Evolutionary conservation across 2,888 invertebrate species (phyloP).

Genomic region (Odontocerum albicorne): DNA sequence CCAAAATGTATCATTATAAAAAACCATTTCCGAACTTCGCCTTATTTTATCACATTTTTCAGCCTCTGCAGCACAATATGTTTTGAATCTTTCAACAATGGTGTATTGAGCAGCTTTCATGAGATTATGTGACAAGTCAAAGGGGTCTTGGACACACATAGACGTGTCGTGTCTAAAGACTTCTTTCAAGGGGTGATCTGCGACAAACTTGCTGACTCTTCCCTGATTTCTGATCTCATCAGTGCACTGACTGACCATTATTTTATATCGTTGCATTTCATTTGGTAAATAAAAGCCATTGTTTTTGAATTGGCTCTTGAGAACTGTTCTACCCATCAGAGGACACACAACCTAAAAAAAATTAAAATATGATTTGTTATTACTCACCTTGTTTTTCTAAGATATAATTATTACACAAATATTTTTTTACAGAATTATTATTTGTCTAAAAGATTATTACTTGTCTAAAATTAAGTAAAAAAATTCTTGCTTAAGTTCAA

Average conservation of each 20-base stretch:
- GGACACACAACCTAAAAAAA: slow-evolving; percentile 45
- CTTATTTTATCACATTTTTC: slow-evolving; percentile 2
- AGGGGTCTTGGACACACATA: slow-evolving; percentile 57
- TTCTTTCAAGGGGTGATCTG: slow-evolving; percentile 39
- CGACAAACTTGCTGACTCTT: slow-evolving; percentile 8
- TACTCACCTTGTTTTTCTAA: not conserved
- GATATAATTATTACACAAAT: not conserved
- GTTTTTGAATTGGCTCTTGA: slow-evolving; percentile 45
- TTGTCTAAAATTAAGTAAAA: too few relatives aligned
- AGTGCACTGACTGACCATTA: slow-evolving; percentile 10
- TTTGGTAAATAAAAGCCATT: slow-evolving; percentile 41
- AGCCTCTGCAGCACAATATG: slow-evolving; percentile 38
- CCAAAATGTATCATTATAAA: slow-evolving; percentile 14
- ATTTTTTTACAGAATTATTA: too few relatives aligned
- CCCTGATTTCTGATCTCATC: not conserved
- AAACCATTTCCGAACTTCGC: not conserved
- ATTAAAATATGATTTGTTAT: not conserved
- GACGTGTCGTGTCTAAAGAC: slow-evolving; percentile 44
- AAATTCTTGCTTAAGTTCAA: too few relatives aligned
- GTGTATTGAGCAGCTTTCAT: slow-evolving; percentile 45
- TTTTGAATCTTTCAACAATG: slow-evolving; percentile 41
- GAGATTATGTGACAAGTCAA: slow-evolving; percentile 53
- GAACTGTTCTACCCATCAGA: slow-evolving; percentile 47
- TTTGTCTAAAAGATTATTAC: too few relatives aligned
- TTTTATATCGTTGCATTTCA: slow-evolving; percentile 46